phyloP scores from a whole-genome alignment of 2,113 vertebrate species.

The Erythrocebus patas region DNA sequence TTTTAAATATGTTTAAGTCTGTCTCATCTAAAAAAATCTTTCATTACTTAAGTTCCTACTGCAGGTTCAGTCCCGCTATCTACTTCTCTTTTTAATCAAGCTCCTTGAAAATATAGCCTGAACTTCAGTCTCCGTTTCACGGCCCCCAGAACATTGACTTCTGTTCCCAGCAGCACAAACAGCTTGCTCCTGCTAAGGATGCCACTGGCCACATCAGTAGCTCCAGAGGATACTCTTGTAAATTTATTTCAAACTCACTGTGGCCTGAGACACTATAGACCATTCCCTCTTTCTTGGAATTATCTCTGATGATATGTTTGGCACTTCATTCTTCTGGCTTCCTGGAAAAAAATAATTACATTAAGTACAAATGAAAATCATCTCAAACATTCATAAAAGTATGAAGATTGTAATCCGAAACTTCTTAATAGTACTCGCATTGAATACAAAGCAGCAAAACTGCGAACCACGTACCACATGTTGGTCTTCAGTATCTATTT shows the following conservation, averaged over 20 bases:
- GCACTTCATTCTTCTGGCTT: background rate
- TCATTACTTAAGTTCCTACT: background rate
- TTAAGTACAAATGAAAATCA: background rate
- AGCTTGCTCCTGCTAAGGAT: background rate
- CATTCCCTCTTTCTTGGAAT: background rate
- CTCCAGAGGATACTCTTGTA: background rate
- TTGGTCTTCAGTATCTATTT: background rate
- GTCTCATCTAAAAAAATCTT: background rate
- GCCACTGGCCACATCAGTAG: background rate
- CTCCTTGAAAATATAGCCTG: background rate
- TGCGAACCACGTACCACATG: background rate
- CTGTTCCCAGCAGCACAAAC: background rate
- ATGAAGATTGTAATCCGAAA: background rate
- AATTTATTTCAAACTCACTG: background rate
- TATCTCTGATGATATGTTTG: background rate
- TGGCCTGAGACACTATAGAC: background rate
- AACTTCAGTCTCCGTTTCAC: background rate
- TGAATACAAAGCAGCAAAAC: background rate
- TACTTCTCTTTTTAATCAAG: background rate
- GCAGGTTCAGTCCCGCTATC: background rate
- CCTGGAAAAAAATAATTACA: background rate
- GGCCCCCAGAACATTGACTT: background rate
- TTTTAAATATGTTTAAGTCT: background rate
- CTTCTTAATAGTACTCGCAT: background rate
- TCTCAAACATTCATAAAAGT: background rate